phyloP scores from a whole-genome alignment of 2,888 invertebrate genomes.

The Aethes cnicana region DNA sequence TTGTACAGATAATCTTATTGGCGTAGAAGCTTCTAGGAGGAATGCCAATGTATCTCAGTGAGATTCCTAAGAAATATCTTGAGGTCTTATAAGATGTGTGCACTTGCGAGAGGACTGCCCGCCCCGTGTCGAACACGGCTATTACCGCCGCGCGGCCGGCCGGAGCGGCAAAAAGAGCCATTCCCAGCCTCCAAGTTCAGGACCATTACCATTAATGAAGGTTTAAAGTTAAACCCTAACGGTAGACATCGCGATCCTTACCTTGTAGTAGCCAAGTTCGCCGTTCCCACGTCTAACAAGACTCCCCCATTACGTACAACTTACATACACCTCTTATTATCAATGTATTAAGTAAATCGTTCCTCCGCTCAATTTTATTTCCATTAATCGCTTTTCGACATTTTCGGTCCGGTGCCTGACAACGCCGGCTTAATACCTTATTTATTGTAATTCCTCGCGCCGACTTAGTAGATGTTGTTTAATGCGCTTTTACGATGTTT shows the following conservation, averaged over 20 bases:
- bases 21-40: conserved; percentile 1
- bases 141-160: conserved; percentile 56
- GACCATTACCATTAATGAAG: conserved; percentile 75
- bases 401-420: conserved; percentile 65
- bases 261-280: conserved; percentile 60
- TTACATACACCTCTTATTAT: conserved; percentile 77
- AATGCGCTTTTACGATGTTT: conserved; percentile 71
- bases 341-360: conserved; percentile 78
- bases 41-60: no score
- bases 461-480: conserved; percentile 72
- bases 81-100: conserved; percentile 25
- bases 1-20: conserved; percentile 4
- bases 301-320: conserved; percentile 74
- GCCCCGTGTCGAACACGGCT: conserved; percentile 55
- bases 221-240: conserved; percentile 70
- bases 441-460: conserved; percentile 71
- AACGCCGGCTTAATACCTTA: conserved; percentile 69
- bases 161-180: conserved; percentile 64
- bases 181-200: conserved; percentile 66
- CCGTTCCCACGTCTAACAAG: conserved; percentile 80
- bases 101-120: conserved; percentile 26
- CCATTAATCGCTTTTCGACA: conserved; percentile 74
- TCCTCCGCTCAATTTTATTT: conserved; percentile 72
- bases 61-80: conserved; percentile 19
- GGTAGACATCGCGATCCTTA: conserved; percentile 71